Evolutionary conservation across 2,113 vertebrate species (phyloP), one percentile per base, ranked within the genome.

Genomic region (Grus americana): DNA sequence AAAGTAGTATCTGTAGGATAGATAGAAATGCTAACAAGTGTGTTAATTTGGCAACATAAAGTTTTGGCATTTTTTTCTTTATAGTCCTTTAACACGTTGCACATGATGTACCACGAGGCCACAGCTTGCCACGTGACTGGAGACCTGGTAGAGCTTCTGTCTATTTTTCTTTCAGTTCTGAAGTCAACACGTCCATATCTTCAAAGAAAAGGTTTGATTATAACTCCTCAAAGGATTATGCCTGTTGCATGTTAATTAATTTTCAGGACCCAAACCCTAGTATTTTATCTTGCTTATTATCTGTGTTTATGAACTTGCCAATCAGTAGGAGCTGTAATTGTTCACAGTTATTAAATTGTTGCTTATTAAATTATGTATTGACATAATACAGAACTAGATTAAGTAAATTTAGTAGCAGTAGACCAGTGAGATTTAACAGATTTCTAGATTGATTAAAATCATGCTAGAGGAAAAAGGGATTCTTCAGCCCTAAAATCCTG

Each of bases 101-200:
- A 99, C 98, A 99, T 99, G 99, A 99, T 99, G 99, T 99, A 99
- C 97, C 99, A 99, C 8, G 99, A 99, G 98, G 99, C 99, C 44
- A 99, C 99, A 47, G 99, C 99, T 44, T 99, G 99, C 96, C 99
- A 99, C 24, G 99, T 99, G 93, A 99, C 99, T 38, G 99, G 99
- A 86, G 99, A 99, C 98, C 98, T 99, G 85, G 99, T 99, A 89
- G 99, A 99, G 97, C 99, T 99, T 97, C 98, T 99, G 61, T 99
- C 99, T 89, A 99, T 99, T 97, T 99, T 99, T 96, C 98, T 99
- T 71, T 99, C 99, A 0, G 99, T 99, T 86, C 98, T 99, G 61
- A 99, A 99, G 93, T 99, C 99, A 82, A 99, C 99, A 2, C 98
- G 99, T 78, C 99, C 99, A 0, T 99, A 99, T 97, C 98, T 99